Evolutionary conservation across 2,888 invertebrate species (phyloP).

Genomic region (Sphecodes monilicornis): DNA sequence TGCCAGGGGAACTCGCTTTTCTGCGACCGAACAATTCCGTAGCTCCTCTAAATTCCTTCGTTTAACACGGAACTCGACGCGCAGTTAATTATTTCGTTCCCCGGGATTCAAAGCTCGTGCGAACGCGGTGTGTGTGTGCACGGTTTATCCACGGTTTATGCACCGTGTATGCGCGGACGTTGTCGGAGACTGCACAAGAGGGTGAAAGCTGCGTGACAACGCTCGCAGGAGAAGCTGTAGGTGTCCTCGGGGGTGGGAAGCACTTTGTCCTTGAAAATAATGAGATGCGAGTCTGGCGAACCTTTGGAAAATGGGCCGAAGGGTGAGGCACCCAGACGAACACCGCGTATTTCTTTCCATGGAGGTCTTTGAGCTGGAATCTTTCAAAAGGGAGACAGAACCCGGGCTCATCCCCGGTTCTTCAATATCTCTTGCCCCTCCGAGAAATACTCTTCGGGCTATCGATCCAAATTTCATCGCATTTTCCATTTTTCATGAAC

Average conservation of each 20-base stretch:
- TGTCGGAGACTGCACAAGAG: neutral
- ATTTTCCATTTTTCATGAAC: neutral
- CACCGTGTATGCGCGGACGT: neutral
- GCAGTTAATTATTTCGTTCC: constrained; percentile 32
- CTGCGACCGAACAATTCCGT: neutral
- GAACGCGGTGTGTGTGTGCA: neutral
- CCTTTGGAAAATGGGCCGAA: constrained; percentile 34
- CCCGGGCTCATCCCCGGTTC: neutral
- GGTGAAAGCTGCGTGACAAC: constrained; percentile 41
- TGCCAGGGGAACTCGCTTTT: neutral
- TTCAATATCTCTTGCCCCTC: neutral
- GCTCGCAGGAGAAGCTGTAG: constrained; percentile 7
- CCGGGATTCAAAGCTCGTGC: neutral
- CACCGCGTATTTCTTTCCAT: neutral
- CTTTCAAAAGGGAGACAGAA: neutral
- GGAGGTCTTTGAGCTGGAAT: neutral
- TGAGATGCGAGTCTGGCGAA: constrained; percentile 61
- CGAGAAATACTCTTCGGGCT: neutral
- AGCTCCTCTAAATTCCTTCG: neutral
- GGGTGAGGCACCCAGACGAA: constrained; percentile 2
- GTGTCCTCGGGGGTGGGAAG: constrained; percentile 25
- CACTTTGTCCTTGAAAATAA: constrained; percentile 67
- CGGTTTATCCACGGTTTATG: neutral
- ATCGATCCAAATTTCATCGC: neutral
- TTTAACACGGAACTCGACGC: neutral